phyloP scores from a whole-genome alignment of 1,140 invertebrate species.

The Drosophila asahinai region DNA sequence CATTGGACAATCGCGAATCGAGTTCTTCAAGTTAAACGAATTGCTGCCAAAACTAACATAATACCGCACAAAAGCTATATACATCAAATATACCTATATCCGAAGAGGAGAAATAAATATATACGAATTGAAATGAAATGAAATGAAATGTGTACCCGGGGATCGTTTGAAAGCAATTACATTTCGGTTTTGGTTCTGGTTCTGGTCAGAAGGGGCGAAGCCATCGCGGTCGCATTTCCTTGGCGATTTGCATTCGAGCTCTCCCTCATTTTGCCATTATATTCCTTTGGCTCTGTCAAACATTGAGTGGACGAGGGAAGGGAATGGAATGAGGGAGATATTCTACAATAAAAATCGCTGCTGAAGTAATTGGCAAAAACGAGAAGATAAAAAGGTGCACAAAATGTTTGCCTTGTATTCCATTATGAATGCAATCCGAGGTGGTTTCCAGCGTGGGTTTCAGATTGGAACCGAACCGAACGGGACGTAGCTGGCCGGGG shows the following conservation, averaged over 20 bases:
- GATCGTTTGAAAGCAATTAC: conserved; percentile 54
- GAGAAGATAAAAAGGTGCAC: conserved; percentile 23
- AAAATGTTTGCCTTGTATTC: conserved; percentile 65
- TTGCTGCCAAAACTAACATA: conserved; percentile 35
- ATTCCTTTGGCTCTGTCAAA: conserved; percentile 11
- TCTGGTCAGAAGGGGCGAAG: conserved; percentile 10
- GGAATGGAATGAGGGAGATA: conserved; percentile 3
- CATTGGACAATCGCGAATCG: conserved; percentile 28
- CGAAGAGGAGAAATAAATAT: conserved; percentile 25
- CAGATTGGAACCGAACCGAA: not conserved
- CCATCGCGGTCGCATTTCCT: conserved; percentile 22
- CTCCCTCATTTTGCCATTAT: conserved; percentile 19
- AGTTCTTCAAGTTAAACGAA: conserved; percentile 30
- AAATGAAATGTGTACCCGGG: conserved; percentile 22
- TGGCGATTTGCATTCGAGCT: conserved; percentile 22
- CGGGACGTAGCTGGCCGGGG: not conserved
- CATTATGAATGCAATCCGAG: conserved; percentile 69
- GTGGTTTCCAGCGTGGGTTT: conserved; percentile 13
- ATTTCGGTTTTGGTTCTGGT: conserved; percentile 14
- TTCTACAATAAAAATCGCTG: conserved; percentile 13
- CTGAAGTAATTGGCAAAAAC: conserved; percentile 40
- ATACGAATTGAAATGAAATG: conserved; percentile 18
- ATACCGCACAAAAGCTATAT: conserved; percentile 18
- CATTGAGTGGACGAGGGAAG: not conserved
- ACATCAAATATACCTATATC: not conserved